These are phyloP conservation scores for Acronicta psi DNA, from an alignment of 2,888 invertebrate genomes.

Conservation along the genomic window DNA sequence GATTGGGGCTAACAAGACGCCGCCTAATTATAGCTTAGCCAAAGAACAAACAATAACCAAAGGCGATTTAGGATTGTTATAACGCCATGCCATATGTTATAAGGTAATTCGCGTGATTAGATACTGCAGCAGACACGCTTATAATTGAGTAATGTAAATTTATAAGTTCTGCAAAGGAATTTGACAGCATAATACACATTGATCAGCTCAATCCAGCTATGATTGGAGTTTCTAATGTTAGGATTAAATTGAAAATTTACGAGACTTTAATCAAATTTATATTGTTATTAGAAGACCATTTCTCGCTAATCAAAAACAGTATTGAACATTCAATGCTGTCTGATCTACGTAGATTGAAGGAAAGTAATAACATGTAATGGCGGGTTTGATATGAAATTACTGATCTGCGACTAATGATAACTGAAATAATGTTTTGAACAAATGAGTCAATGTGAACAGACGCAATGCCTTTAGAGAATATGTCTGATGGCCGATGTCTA, in stretches of 20 bases:
- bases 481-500: slow-evolving; percentile 11
- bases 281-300: slow-evolving; percentile 16
- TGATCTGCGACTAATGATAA: slow-evolving; percentile 35
- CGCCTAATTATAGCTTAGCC: slow-evolving; percentile 83
- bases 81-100: slow-evolving; percentile 83
- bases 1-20: slow-evolving; percentile 83
- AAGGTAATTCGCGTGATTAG: slow-evolving; percentile 45
- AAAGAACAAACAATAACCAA: slow-evolving; percentile 83
- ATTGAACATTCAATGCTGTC: slow-evolving; percentile 8
- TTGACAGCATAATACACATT: slow-evolving; percentile 16
- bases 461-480: slow-evolving; percentile 18
- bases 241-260: slow-evolving; percentile 12
- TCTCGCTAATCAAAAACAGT: slow-evolving; percentile 15
- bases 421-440: slow-evolving; percentile 32
- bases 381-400: slow-evolving; percentile 18
- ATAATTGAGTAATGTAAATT: slow-evolving; percentile 6
- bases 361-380: slow-evolving; percentile 26
- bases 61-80: slow-evolving; percentile 72
- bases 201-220: slow-evolving; percentile 1
- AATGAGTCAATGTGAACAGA: slow-evolving; percentile 26
- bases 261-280: slow-evolving; percentile 20
- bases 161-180: slow-evolving; percentile 14
- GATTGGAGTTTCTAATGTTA: neutral
- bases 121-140: slow-evolving; percentile 10
- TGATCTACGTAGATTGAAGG: slow-evolving; percentile 21